Base-by-base conservation (phyloP, 2,888 invertebrate species). In the Eupithecia subumbrata region DNA sequence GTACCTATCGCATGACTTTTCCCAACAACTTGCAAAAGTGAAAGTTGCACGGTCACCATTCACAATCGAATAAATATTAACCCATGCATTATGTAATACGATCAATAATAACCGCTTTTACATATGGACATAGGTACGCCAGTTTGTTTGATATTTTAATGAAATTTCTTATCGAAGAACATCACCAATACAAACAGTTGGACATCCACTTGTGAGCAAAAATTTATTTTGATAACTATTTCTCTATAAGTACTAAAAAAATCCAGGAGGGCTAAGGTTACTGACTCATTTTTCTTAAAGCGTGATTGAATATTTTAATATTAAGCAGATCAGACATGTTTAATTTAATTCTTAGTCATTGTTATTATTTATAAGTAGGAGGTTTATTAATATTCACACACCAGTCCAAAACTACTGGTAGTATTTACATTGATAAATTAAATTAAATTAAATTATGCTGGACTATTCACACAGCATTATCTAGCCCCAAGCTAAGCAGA, bases 41-140 rank as follows among this genome's bases (percentile, higher is more conserved):
- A 94, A 94, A 94, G 94, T 88, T 84, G 87, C 82, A 83, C 86
- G 86, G 86, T 88, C 88, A 88, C 87, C 86, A 83, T 86, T 87
- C 86, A 91, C 92, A 92, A 92, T 92, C 92, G 89, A 90, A 92
- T 91, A 91, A 91, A 93, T 91, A 92, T 91, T 90, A 91, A 91
- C 89, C 88, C 85, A 84, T 82, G 86, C 84, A 84, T 94, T 93
- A 89, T 82, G 88, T 87, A 93, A 94, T 86, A 80, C 84, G 86
- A 90, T 91, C 89, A 89, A 89, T 88, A 86, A 81, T 80, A 83
- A 85, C 78, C 78, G 81, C 80, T 85, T 87, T 86, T 86, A 82
- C 76, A 71, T 40, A 76, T 79, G 80, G 76, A 75, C 37, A 37
- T 76, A 74, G 69, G 69, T 56, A 60, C 60, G 60, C 60, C 72